Conservation (phyloP, 2,888 invertebrate species). For the Geophilus truncorum region DNA sequence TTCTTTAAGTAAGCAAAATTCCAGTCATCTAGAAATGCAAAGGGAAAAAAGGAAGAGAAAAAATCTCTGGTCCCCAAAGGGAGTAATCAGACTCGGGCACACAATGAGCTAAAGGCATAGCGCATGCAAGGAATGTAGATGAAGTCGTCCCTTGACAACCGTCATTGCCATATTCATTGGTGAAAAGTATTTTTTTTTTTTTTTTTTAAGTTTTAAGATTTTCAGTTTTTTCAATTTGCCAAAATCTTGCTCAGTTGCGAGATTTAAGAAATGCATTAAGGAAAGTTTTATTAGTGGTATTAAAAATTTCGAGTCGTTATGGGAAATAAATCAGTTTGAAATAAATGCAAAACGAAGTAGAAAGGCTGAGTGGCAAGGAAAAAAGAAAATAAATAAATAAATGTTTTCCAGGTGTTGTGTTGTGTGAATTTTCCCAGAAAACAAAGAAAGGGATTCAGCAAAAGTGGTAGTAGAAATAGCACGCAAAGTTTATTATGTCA, state of each 20-base stretch:
- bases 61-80: not conserved
- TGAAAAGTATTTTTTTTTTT: not conserved
- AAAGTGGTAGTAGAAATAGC: not conserved
- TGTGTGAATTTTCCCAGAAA: conserved; percentile 21
- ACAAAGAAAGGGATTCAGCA: not conserved
- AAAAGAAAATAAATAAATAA: conserved; percentile 14
- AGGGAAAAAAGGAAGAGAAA: not conserved
- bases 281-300: not conserved
- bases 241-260: not conserved
- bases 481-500: conserved; percentile 1
- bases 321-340: not conserved
- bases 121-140: conserved; percentile 23
- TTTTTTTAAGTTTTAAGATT: not conserved
- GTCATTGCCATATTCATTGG: conserved; percentile 25
- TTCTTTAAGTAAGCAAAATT: conserved; percentile 20
- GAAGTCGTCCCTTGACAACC: conserved; percentile 10
- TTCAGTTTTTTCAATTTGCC: not conserved
- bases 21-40: conserved; percentile 22
- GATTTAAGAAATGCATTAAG: not conserved
- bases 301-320: not conserved
- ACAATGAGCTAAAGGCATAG: conserved; percentile 21
- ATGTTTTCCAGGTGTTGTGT: conserved; percentile 7
- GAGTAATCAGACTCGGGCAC: conserved; percentile 25
- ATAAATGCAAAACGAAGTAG: not conserved
- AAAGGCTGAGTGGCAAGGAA: not conserved